Evolutionary conservation across 2,888 invertebrate species (phyloP).

Genomic region (Imbricaverruca yamaguchii): DNA sequence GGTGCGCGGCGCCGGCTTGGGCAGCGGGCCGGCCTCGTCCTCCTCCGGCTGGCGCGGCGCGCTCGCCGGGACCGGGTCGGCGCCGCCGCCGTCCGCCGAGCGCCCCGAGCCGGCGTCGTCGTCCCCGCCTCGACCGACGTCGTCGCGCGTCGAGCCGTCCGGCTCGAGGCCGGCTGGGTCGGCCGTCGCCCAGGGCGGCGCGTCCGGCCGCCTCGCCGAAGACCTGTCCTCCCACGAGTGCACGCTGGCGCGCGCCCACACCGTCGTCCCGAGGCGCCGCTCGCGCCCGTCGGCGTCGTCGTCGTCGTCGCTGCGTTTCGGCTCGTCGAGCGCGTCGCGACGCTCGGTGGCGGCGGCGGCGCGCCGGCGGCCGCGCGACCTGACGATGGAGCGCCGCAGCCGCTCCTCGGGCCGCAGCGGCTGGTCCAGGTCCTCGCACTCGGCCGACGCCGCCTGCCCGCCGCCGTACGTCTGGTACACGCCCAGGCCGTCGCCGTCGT

Average conservation of each 20-base stretch:
- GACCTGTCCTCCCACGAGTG: neutral
- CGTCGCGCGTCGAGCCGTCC: neutral
- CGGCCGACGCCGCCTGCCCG: neutral
- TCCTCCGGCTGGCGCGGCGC: neutral
- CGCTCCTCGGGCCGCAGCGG: neutral
- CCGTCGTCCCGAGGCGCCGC: neutral
- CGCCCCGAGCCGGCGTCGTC: no score
- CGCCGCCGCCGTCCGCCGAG: neutral
- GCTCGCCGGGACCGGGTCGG: neutral
- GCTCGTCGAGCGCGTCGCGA: neutral
- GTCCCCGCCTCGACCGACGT: no score
- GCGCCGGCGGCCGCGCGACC: neutral
- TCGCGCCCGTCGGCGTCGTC: neutral
- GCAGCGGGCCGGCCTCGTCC: neutral
- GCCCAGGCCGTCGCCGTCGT: neutral
- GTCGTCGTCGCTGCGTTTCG: neutral
- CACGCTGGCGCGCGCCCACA: neutral
- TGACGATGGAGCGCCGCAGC: neutral
- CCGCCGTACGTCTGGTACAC: neutral
- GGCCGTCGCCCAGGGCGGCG: neutral
- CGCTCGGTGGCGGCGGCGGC: neutral
- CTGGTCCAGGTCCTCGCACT: neutral
- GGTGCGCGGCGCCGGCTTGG: neutral
- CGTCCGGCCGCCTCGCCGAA: no score
- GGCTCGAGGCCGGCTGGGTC: neutral